These are phyloP conservation scores for Campylomormyrus numenius DNA, from an alignment of 2,113 vertebrate species.

Conservation along the genomic window DNA sequence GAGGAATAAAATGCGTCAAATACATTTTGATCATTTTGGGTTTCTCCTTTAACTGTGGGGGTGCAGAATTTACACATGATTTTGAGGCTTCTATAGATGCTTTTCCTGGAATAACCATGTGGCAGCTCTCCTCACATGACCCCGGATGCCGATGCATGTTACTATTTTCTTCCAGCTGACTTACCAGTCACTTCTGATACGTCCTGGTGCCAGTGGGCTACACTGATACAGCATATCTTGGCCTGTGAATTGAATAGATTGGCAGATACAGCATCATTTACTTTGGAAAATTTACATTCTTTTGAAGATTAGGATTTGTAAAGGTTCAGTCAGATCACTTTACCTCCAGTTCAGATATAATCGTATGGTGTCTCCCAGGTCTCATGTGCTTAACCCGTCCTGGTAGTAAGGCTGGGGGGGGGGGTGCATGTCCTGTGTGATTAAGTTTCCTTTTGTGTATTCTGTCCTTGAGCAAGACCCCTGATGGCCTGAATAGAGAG, in stretches of 20 bases:
- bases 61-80: slow-evolving; percentile 30
- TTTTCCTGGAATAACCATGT: slow-evolving; percentile 26
- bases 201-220: background rate
- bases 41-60: slow-evolving; percentile 15
- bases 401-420: background rate
- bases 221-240: background rate
- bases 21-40: slow-evolving; percentile 42
- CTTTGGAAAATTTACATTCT: background rate
- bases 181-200: background rate
- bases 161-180: background rate
- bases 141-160: background rate
- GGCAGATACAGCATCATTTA: background rate
- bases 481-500: background rate
- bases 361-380: background rate
- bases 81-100: slow-evolving; percentile 25
- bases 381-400: background rate
- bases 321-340: background rate
- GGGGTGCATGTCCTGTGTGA: background rate
- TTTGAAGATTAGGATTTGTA: background rate
- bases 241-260: background rate
- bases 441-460: background rate
- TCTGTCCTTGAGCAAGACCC: background rate
- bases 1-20: slow-evolving; percentile 30
- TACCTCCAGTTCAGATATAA: background rate
- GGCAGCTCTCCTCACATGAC: slow-evolving; percentile 25